A percentile compares a stretch with the other conserved stretches of the same genome.
Evolutionary conservation across 2,888 invertebrate species (phyloP).

Genomic region (Buathra laborator): DNA sequence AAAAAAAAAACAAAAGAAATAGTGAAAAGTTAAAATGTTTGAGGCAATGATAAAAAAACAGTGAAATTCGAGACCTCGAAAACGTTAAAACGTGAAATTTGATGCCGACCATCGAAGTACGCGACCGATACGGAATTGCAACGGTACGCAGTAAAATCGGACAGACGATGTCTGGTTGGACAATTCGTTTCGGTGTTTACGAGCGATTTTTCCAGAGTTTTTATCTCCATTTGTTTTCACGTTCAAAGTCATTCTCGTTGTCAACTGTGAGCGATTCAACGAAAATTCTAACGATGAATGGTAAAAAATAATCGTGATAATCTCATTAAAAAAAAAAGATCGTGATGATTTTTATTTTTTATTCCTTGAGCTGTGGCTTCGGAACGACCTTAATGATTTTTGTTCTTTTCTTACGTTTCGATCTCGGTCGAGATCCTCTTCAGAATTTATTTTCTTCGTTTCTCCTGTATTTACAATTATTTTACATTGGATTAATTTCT

Average conservation of each 20-base stretch:
- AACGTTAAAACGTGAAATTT: background rate
- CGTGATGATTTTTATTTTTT: too few relatives aligned
- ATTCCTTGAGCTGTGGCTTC: too few relatives aligned
- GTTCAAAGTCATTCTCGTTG: background rate
- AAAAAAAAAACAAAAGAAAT: too few relatives aligned
- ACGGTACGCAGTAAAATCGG: background rate
- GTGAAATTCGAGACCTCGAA: background rate
- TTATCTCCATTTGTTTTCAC: background rate
- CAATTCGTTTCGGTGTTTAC: conserved; percentile 15
- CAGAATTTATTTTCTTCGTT: too few relatives aligned
- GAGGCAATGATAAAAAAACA: too few relatives aligned
- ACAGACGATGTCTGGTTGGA: background rate
- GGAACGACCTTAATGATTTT: too few relatives aligned
- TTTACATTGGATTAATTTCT: too few relatives aligned
- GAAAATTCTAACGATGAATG: background rate
- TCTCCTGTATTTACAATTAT: too few relatives aligned
- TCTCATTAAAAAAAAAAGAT: background rate
- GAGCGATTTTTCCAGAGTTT: conserved; percentile 11
- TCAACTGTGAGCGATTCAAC: background rate
- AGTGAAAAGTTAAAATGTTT: too few relatives aligned
- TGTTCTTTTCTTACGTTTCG: too few relatives aligned
- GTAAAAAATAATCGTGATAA: background rate
- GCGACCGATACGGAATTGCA: background rate
- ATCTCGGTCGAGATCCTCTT: too few relatives aligned
- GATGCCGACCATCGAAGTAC: background rate